Evolutionary conservation across 2,888 invertebrate species (phyloP).

Genomic region (Colostygia pectinataria): DNA sequence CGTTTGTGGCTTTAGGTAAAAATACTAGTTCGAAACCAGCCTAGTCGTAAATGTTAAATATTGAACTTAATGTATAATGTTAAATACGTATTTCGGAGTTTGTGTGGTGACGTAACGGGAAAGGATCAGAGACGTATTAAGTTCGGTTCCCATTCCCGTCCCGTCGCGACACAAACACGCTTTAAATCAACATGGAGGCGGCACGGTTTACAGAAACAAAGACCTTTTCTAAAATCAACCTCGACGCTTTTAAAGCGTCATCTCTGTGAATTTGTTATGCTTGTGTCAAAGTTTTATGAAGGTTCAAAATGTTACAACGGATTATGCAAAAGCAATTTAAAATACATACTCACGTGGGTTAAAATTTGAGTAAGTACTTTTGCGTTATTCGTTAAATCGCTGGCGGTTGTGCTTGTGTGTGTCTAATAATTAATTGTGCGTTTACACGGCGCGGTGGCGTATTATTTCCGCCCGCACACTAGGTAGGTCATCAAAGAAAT

Average conservation of each 20-base stretch:
- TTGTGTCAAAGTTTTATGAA: slow-evolving; percentile 39
- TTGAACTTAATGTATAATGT: too few species aligned
- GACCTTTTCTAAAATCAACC: slow-evolving; percentile 64
- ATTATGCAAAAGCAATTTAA: background rate
- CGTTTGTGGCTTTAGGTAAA: too few species aligned
- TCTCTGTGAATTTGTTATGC: slow-evolving; percentile 50
- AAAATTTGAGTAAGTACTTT: background rate
- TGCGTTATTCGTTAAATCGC: background rate
- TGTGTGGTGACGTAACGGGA: too few species aligned
- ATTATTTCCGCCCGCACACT: too few species aligned
- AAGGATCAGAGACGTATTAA: too few species aligned
- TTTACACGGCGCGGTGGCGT: too few species aligned
- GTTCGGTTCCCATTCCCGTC: background rate
- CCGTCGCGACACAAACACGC: background rate
- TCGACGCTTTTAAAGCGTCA: slow-evolving; percentile 62
- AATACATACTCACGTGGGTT: background rate
- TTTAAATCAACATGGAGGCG: slow-evolving; percentile 50
- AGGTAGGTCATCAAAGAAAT: too few species aligned
- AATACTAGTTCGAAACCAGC: too few species aligned
- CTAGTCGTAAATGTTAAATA: too few species aligned
- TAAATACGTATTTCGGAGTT: too few species aligned
- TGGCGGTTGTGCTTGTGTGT: too few species aligned
- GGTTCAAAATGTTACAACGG: slow-evolving; percentile 21
- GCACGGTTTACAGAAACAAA: slow-evolving; percentile 69
- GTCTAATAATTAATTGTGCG: too few species aligned